Conservation (phyloP, 2,888 invertebrate genomes). For the Tetragnatha montana region DNA sequence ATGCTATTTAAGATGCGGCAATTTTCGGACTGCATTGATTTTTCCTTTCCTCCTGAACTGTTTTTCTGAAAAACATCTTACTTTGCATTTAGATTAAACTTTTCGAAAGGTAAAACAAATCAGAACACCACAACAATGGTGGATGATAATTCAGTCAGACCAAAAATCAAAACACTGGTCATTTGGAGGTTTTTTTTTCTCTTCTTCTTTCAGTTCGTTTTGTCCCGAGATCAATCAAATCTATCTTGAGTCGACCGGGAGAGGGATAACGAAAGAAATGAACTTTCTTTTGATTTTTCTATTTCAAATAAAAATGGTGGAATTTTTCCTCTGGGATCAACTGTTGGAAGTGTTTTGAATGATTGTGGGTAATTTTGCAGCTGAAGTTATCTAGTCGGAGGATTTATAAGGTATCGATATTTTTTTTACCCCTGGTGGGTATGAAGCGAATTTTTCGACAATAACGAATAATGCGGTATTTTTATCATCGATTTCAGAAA, state of each 20-base stretch:
- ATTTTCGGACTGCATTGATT: not conserved
- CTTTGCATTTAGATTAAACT: constrained; percentile 21
- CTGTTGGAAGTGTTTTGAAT: not conserved
- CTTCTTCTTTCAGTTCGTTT: not conserved
- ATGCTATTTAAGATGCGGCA: not conserved
- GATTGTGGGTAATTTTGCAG: not conserved
- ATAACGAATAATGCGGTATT: too few relatives aligned
- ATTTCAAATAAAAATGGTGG: not conserved
- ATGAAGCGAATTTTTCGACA: too few relatives aligned
- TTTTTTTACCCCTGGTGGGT: too few relatives aligned
- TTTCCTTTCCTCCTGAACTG: not conserved
- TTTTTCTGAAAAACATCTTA: not conserved
- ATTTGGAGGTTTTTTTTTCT: not conserved
- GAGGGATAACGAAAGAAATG: not conserved
- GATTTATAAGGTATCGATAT: too few relatives aligned
- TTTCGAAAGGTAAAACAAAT: not conserved
- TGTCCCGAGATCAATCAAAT: not conserved
- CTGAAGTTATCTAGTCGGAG: too few relatives aligned
- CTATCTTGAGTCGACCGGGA: not conserved
- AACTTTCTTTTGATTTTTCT: not conserved
- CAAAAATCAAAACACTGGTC: not conserved
- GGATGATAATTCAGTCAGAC: not conserved
- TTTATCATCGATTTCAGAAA: too few relatives aligned
- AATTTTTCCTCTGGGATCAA: not conserved
- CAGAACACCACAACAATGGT: not conserved